These are phyloP conservation scores for Mallotus villosus DNA, from an alignment of 2,797 vertebrate genomes.

Conservation along the genomic window DNA sequence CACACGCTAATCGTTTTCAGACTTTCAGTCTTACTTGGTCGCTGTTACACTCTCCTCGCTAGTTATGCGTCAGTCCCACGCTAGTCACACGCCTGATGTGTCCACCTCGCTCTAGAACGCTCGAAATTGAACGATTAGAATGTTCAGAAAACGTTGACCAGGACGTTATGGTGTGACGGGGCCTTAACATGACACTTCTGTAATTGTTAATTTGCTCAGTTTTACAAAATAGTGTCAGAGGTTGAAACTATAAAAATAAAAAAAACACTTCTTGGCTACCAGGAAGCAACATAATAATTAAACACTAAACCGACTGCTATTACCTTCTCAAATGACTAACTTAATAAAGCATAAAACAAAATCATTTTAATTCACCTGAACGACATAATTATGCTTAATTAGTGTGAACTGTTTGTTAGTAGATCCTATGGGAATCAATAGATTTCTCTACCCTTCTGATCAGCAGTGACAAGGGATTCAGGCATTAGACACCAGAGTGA, in stretches of 20 bases:
- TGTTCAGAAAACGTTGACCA: too few relatives aligned
- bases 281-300: neutral
- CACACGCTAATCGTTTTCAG: too few relatives aligned
- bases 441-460: slow-evolving; percentile 6
- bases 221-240: neutral
- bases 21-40: too few relatives aligned
- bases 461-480: neutral
- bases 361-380: neutral
- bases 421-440: neutral
- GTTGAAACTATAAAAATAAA: neutral
- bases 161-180: too few relatives aligned
- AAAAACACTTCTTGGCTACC: neutral
- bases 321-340: neutral
- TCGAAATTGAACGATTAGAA: too few relatives aligned
- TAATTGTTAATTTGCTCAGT: too few relatives aligned
- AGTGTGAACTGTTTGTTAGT: neutral
- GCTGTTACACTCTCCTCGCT: too few relatives aligned
- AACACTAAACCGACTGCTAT: neutral
- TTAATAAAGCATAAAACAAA: neutral
- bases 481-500: neutral
- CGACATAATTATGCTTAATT: neutral
- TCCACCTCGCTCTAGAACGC: too few relatives aligned
- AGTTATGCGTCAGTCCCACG: too few relatives aligned
- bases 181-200: too few relatives aligned
- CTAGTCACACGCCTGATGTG: too few relatives aligned